These are phyloP conservation scores for Drosophila littoralis DNA, from an alignment of 1,140 invertebrate species.

Conservation along the genomic window DNA sequence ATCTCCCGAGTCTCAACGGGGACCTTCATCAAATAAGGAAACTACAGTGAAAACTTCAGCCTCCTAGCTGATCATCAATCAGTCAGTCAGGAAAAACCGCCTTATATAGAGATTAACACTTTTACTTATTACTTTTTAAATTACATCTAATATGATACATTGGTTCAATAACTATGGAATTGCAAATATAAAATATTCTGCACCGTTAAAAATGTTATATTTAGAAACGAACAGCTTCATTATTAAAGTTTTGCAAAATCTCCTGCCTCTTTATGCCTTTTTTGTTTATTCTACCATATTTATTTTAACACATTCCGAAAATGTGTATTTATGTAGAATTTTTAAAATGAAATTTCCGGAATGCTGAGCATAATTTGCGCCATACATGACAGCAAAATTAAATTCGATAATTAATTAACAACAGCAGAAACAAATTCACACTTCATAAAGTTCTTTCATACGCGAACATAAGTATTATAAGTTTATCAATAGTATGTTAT, in stretches of 20 bases:
- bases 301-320: conserved; percentile 21
- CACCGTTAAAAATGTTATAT: not conserved
- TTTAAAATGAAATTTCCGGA: conserved; percentile 48
- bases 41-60: no score
- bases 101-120: no score
- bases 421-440: conserved; percentile 33
- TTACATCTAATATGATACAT: no score
- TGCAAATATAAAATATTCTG: not conserved
- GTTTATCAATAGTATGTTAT: conserved; percentile 1
- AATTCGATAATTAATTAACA: conserved; percentile 34
- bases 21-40: no score
- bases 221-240: not conserved
- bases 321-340: not conserved
- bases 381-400: conserved; percentile 13
- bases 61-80: no score
- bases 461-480: conserved; percentile 12
- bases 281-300: not conserved
- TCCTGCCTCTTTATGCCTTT: no score
- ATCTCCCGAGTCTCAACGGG: no score
- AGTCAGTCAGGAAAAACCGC: no score
- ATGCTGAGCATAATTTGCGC: conserved; percentile 45
- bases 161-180: not conserved
- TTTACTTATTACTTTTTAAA: no score
- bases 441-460: conserved; percentile 35
- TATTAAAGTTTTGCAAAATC: no score